phyloP scores from a whole-genome alignment of 64 coral and sea anemone species.

The Pachyseris speciosa region DNA sequence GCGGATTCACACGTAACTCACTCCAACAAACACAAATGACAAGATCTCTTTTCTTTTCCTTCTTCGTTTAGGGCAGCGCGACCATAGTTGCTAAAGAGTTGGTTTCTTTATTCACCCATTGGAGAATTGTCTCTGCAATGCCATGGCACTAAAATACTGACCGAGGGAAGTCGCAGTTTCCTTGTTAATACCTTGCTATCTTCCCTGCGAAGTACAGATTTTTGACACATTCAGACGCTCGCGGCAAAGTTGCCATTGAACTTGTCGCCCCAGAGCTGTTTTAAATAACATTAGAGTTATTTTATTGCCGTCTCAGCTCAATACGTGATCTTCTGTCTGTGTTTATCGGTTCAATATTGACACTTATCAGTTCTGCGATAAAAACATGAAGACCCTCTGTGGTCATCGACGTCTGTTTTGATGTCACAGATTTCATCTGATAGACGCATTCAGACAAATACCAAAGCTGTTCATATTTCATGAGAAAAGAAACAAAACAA shows the following conservation, averaged over 20 bases:
- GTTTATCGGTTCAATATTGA: background rate
- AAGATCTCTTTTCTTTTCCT: too few species aligned
- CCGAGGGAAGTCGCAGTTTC: too few species aligned
- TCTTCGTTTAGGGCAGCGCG: too few species aligned
- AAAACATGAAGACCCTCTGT: background rate
- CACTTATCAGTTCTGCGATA: background rate
- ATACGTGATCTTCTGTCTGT: background rate
- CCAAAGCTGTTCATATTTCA: slow-evolving; percentile 15
- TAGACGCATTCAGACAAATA: background rate
- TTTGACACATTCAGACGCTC: too few species aligned
- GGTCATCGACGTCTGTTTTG: background rate
- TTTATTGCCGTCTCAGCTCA: background rate
- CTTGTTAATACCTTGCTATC: background rate
- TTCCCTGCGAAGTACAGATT: too few species aligned
- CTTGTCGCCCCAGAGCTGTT: background rate
- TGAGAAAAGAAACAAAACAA: background rate
- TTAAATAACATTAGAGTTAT: background rate
- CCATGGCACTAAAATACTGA: too few species aligned
- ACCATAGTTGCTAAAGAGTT: too few species aligned
- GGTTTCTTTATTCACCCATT: too few species aligned
- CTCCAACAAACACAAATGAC: too few species aligned
- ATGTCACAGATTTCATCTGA: background rate
- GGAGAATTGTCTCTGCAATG: too few species aligned
- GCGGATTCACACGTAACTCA: too few species aligned
- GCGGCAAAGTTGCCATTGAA: background rate